Evolutionary conservation across 2,113 vertebrate species (phyloP).

Genomic region (Lipotes vexillifer): DNA sequence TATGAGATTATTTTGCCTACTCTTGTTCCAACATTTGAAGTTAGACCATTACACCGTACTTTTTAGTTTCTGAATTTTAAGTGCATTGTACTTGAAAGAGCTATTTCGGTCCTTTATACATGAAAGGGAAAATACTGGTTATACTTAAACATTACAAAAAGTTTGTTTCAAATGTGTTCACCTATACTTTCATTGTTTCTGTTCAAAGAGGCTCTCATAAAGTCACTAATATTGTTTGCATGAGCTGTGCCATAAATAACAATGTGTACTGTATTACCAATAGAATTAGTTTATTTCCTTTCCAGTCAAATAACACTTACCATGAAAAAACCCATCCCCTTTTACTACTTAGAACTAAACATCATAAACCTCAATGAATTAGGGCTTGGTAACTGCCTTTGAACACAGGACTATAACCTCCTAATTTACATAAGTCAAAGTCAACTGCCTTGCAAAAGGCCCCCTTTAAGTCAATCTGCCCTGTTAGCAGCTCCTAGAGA

Average conservation of each 20-base stretch:
- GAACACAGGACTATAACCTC: not conserved
- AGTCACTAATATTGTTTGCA: not conserved
- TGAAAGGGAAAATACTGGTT: not conserved
- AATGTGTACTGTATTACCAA: not conserved
- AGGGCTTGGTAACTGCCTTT: not conserved
- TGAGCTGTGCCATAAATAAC: conserved; percentile 3
- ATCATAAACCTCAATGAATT: not conserved
- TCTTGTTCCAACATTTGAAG: not conserved
- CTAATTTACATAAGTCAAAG: not conserved
- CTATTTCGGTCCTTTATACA: not conserved
- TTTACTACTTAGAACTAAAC: conserved; percentile 19
- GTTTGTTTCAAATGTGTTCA: conserved; percentile 1
- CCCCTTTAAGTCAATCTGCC: not conserved
- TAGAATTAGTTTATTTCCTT: not conserved
- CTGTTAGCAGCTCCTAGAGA: not conserved
- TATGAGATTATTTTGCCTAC: not conserved
- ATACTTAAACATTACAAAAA: conserved; percentile 26
- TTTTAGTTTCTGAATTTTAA: conserved; percentile 18
- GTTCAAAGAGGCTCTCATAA: conserved; percentile 22
- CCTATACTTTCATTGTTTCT: not conserved
- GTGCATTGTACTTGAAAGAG: not conserved
- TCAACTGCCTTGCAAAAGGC: not conserved
- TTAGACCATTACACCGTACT: not conserved
- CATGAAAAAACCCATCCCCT: conserved; percentile 5
- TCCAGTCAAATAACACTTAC: not conserved